Evolutionary conservation across 2,797 vertebrate genomes (phyloP).

Genomic region (Pantherophis vulpinus): DNA sequence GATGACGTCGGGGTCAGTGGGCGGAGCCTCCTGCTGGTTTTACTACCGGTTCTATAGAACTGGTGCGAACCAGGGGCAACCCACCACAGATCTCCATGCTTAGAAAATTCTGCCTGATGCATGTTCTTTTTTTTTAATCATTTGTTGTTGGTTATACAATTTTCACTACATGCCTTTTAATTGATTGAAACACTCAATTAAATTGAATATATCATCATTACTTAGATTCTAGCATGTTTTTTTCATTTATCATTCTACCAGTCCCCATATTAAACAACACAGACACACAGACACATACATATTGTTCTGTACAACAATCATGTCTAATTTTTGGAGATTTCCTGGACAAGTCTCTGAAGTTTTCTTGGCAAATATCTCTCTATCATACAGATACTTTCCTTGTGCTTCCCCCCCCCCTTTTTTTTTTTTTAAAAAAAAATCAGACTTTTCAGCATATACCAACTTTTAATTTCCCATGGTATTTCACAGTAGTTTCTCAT

Average conservation of each 20-base stretch:
- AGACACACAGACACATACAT: neutral
- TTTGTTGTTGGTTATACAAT: neutral
- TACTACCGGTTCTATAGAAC: too few relatives aligned
- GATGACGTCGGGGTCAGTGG: too few relatives aligned
- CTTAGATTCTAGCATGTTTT: neutral
- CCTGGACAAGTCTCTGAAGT: neutral
- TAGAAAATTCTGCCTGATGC: neutral
- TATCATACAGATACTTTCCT: neutral
- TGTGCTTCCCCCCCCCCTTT: neutral
- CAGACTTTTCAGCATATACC: neutral
- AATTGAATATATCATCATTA: neutral
- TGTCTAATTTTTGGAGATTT: neutral
- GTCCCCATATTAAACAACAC: neutral
- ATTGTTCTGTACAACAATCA: neutral
- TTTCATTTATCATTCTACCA: neutral
- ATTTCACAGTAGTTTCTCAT: neutral
- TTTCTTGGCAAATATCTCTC: neutral
- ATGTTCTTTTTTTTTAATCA: neutral
- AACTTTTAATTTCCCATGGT: neutral
- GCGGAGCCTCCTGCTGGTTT: too few relatives aligned
- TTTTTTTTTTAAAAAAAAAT: neutral
- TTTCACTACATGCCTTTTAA: neutral
- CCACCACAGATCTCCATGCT: neutral
- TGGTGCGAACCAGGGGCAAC: too few relatives aligned
- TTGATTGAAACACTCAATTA: neutral